Percentiles rank a stretch among this genome's conserved stretches.
These are phyloP conservation scores for Oscheius sp. DNA, from an alignment of 2,888 invertebrate species.

Conservation along the genomic window DNA sequence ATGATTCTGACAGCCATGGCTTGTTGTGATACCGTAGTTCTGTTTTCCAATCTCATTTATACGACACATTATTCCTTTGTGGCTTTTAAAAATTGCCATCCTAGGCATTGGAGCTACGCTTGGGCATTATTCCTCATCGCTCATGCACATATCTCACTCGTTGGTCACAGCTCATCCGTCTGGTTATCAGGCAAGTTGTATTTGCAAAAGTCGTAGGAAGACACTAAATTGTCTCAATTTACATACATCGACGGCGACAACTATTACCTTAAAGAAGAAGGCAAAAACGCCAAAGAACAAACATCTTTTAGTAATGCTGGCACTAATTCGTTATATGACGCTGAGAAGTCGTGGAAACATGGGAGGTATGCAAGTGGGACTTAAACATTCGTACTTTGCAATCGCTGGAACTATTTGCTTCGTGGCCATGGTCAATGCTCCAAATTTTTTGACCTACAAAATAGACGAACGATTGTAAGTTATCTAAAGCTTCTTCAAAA, in stretches of 20 bases:
- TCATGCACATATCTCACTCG: conserved; percentile 67
- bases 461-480: conserved; percentile 57
- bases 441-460: conserved; percentile 68
- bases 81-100: conserved; percentile 60
- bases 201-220: not conserved
- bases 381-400: conserved; percentile 65
- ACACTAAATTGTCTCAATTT: conserved; percentile 27
- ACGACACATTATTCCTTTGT: conserved; percentile 69
- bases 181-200: conserved; percentile 68
- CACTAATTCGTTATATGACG: conserved; percentile 66
- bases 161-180: conserved; percentile 66
- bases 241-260: conserved; percentile 18
- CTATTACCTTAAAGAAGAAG: conserved; percentile 20
- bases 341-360: conserved; percentile 63
- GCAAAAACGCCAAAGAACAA: not conserved
- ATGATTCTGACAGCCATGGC: conserved; percentile 69
- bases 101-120: conserved; percentile 64
- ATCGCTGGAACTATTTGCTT: conserved; percentile 61
- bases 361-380: conserved; percentile 61
- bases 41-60: conserved; percentile 68
- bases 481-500: not conserved
- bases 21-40: conserved; percentile 68
- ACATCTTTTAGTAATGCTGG: conserved; percentile 65
- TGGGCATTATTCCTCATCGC: conserved; percentile 68
- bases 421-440: conserved; percentile 62